Evolutionary conservation across 35 echinoderm and acorn worm genomes (phyloP).

Genomic region (Apostichopus japonicus): DNA sequence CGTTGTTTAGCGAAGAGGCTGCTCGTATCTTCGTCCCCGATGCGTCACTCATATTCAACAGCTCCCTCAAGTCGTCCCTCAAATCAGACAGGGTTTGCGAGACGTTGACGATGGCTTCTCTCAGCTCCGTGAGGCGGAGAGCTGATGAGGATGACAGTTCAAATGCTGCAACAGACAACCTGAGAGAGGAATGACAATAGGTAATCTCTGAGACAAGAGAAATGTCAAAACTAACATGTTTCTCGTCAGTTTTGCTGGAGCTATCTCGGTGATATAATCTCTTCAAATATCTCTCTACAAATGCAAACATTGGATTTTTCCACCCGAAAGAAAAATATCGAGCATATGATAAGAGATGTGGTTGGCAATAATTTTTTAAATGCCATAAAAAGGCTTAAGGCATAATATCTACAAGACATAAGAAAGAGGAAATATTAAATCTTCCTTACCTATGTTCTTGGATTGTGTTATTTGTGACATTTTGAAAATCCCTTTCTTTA

Average conservation of each 20-base stretch:
- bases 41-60: background rate
- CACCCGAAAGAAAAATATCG: too few relatives aligned
- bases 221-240: too few relatives aligned
- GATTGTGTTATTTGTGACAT: background rate
- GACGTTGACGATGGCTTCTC: background rate
- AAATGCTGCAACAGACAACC: background rate
- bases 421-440: background rate
- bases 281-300: too few relatives aligned
- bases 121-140: background rate
- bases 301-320: too few relatives aligned
- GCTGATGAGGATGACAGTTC: background rate
- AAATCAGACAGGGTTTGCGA: background rate
- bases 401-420: too few relatives aligned
- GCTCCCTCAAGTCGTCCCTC: background rate
- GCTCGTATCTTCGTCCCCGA: background rate
- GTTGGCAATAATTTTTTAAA: too few relatives aligned
- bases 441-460: background rate
- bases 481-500: background rate
- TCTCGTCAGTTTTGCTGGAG: too few relatives aligned
- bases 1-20: background rate
- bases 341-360: too few relatives aligned
- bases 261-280: too few relatives aligned
- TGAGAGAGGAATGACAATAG: background rate
- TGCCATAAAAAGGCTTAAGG: too few relatives aligned
- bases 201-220: too few relatives aligned